Conservation (phyloP, 2,797 vertebrate species). For the Rallus crepitans region DNA sequence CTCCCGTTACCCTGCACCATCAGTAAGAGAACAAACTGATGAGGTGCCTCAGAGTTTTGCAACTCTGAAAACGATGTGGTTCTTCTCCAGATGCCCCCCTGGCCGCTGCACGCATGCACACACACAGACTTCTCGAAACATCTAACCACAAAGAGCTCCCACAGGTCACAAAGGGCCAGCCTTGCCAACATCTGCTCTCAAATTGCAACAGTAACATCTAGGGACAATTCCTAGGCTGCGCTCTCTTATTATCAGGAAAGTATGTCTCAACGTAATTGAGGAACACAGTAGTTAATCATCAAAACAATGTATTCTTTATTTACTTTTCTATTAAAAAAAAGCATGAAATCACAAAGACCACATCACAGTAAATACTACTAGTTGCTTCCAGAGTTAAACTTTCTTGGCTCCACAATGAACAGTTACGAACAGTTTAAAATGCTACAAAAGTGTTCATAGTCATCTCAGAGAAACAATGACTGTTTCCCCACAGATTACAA, state of each 20-base stretch:
- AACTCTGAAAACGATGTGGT: background rate
- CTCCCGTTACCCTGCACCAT: fast-evolving
- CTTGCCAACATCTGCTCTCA: background rate
- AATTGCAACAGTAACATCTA: background rate
- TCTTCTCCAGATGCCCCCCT: background rate
- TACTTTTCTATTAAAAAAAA: background rate
- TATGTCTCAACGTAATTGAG: background rate
- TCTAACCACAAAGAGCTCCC: background rate
- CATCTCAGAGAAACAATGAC: background rate
- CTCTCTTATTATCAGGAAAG: background rate
- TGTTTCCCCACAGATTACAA: background rate
- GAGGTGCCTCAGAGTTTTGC: background rate
- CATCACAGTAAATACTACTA: background rate
- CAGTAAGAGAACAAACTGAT: background rate
- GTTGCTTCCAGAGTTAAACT: background rate
- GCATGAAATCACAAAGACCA: background rate
- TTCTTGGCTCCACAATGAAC: background rate
- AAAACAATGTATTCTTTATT: background rate
- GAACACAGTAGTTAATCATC: background rate
- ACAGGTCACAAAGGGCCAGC: background rate
- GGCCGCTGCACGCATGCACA: fast-evolving
- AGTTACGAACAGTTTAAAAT: background rate
- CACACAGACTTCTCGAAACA: background rate
- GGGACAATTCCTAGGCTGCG: background rate
- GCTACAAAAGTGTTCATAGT: background rate